Evolutionary conservation across 2,797 vertebrate genomes (phyloP), one percentile per base, ranked within the genome.

Genomic region (Picus viridis): DNA sequence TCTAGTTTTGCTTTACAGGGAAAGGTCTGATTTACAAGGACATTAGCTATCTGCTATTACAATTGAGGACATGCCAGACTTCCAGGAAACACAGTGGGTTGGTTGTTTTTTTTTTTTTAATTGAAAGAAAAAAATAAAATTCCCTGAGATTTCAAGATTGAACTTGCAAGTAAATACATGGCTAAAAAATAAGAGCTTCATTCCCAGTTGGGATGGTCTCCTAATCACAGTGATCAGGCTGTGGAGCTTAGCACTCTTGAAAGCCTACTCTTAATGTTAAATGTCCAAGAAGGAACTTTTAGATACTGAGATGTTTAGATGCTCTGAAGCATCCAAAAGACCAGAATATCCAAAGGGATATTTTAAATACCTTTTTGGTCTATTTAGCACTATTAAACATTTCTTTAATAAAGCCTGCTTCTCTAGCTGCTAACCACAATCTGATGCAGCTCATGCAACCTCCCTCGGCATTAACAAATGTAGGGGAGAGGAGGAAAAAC

Each of bases 331-430:
- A 0, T 58, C 45, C 36, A 56, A 30, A 56, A 56, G 54, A 27
- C 54, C 54, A 56, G 13, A 51, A 13, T 24, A 51, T 51, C 49
- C 22, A 51, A 51, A 51, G 9, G 15, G 64, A 56, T 74, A 58
- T 79, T 89, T 88, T 22, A 91, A 82, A 94, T 79, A 57, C 0
- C 1, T 88, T 91, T 85, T 93, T 81, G 82, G 59, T 89, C 54
- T 89, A 7, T 73, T 86, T 92, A 78, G 20, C 54, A 36, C 36
- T 86, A 88, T 43, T 53, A 73, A 88, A 57, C 74, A 69, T 84
- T 92, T 70, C 71, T 49, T 81, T 53, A 83, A 71, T 71, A 88
- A 92, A 89, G 63, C 70, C 64, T 90, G 27, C 77, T 78, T 32
- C 63, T 94, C 12, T 76, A 80, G 93, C 80, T 83, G 16, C 61